Conservation (phyloP, 2,888 invertebrate genomes). For the Petrolisthes cinctipes region DNA sequence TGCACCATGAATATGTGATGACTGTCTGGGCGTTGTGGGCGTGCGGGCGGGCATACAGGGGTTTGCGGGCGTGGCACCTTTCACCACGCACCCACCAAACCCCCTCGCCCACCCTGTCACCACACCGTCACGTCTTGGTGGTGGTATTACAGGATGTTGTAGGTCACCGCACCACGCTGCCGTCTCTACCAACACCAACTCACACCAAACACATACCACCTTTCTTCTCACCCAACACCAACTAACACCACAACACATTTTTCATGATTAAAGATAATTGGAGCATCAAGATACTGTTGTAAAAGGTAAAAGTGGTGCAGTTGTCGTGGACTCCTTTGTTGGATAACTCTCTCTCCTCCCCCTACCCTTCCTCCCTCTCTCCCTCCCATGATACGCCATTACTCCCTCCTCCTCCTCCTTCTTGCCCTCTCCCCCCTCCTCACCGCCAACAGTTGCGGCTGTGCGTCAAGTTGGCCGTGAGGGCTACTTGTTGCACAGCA, state of each 20-base stretch:
- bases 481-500: conserved; percentile 64
- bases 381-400: conserved; percentile 31
- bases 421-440: conserved; percentile 17
- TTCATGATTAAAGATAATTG: conserved; percentile 24
- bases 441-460: conserved; percentile 25
- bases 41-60: conserved; percentile 20
- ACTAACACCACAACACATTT: background rate
- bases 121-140: conserved; percentile 29
- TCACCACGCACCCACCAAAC: background rate
- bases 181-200: conserved; percentile 21
- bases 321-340: conserved; percentile 32
- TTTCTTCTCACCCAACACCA: background rate
- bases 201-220: background rate
- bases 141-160: conserved; percentile 32
- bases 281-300: conserved; percentile 25
- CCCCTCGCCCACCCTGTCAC: background rate
- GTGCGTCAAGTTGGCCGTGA: conserved; percentile 48
- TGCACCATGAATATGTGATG: conserved; percentile 59
- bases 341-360: background rate
- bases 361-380: background rate
- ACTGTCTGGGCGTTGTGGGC: conserved; percentile 48
- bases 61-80: conserved; percentile 22
- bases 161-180: conserved; percentile 50
- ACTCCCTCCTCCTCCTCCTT: conserved; percentile 20
- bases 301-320: conserved; percentile 19